phyloP scores from a whole-genome alignment of 2,888 invertebrate species.

The Drosophila mercatorum region DNA sequence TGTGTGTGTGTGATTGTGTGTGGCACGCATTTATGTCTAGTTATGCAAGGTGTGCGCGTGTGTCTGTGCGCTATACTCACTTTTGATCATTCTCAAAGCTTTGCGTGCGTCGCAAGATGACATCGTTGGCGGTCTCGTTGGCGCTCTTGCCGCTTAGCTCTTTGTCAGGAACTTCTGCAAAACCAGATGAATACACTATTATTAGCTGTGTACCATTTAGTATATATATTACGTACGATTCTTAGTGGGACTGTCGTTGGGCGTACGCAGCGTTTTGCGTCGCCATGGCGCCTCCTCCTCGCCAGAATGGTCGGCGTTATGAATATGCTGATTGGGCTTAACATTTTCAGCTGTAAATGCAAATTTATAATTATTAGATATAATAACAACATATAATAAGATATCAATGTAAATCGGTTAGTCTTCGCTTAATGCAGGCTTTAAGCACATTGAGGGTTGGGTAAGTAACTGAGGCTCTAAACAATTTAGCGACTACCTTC shows the following conservation, averaged over 20 bases:
- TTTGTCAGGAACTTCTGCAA: constrained; percentile 87
- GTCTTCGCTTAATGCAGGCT: constrained; percentile 51
- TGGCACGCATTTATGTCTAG: constrained; percentile 66
- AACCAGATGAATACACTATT: not conserved
- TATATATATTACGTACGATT: constrained; percentile 83
- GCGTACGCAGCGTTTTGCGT: constrained; percentile 86
- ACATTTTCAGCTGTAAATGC: constrained; percentile 67
- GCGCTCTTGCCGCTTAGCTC: constrained; percentile 81
- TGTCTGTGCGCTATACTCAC: constrained; percentile 86
- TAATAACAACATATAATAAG: not conserved
- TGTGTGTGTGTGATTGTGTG: constrained; percentile 25
- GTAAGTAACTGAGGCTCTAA: constrained; percentile 33
- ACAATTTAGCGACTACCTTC: constrained; percentile 69
- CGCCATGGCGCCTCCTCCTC: constrained; percentile 89
- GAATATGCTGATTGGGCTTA: constrained; percentile 83
- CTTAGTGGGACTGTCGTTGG: constrained; percentile 86
- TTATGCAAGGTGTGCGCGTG: constrained; percentile 22
- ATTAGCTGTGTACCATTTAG: not conserved
- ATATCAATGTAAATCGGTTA: constrained; percentile 28
- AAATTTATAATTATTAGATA: not conserved
- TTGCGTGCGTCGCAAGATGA: constrained; percentile 91
- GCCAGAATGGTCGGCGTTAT: constrained; percentile 83
- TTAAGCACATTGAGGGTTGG: constrained; percentile 32
- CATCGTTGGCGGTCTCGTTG: constrained; percentile 85
- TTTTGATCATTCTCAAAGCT: constrained; percentile 95